Base-by-base conservation (phyloP, 1,140 invertebrate species). In the Drosophila lowei region DNA sequence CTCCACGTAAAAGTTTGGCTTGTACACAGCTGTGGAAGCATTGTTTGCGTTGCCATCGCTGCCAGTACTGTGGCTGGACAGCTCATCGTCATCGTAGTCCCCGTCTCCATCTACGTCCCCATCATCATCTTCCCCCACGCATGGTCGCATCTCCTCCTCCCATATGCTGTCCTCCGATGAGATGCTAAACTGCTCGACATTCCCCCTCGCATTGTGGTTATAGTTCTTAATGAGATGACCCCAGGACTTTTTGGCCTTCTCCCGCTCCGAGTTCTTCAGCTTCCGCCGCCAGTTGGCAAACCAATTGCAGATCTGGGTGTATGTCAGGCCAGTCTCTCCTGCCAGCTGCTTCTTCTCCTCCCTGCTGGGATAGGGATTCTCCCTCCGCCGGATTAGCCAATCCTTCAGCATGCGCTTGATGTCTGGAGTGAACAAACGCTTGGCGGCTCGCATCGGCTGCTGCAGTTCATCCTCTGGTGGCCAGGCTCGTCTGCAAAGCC, bases 291-390 rank as follows among this genome's bases (percentile, higher is more conserved):
- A 95, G 72, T 95, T 95, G 16, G 95, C 95, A 86, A 95, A 95
- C 95, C 95, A 95, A 85, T 95, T 95, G 77, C 95, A 95, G 44
- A 95, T 95, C 94, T 95, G 94, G 76, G 95, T 94, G 72, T 95
- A 95, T 9, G 94, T 95, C 21, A 95, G 91, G 28, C 94, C 95
- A 7, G 95, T 95, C 92, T 95, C 94, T 6, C 93, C 86, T 0
- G 95, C 94, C 47, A 95, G 79, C 30, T 92, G 92, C 91, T 95
- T 95, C 73, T 95, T 95, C 80, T 95, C 95, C 72, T 95, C 94
- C 49, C 95, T 91, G 78, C 94, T 95, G 7, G 95, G 95, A 91
- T 95, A 95, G 0, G 95, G 95, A 91, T 95, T 95, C 54, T 95
- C 94, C 88, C 95, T 92, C 67, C 94, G 91, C 6, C 94, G 92